Conservation (phyloP, 2,888 invertebrate species). For the Dicranocentrus wangi region DNA sequence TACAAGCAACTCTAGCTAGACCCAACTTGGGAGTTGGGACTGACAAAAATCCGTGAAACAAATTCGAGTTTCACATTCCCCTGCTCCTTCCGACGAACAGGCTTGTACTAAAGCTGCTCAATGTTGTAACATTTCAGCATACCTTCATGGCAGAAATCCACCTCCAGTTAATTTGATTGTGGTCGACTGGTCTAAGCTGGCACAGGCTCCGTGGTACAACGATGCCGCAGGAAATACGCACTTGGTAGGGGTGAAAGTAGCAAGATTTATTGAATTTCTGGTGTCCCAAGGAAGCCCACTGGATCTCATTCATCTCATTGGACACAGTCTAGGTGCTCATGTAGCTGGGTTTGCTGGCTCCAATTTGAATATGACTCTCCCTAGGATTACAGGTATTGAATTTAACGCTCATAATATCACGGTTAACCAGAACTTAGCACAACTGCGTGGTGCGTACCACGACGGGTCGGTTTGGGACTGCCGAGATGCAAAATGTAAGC, state of each 20-base stretch:
- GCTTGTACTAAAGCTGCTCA: no score
- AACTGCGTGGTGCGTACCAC: no score
- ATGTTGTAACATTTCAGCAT: slow-evolving; percentile 76
- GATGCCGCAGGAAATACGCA: slow-evolving; percentile 79
- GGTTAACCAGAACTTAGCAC: no score
- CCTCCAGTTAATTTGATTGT: slow-evolving; percentile 77
- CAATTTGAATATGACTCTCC: slow-evolving; percentile 74
- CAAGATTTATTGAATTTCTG: slow-evolving; percentile 79
- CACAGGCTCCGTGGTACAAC: slow-evolving; percentile 81
- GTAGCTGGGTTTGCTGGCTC: slow-evolving; percentile 81
- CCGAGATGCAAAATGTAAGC: no score
- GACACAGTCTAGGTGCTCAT: slow-evolving; percentile 81
- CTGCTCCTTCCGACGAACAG: no score
- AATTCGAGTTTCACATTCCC: slow-evolving; percentile 74
- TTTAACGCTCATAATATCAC: no score
- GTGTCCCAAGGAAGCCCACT: slow-evolving; percentile 79
- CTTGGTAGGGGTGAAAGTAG: slow-evolving; percentile 79
- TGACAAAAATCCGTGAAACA: not conserved
- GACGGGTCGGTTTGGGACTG: no score
- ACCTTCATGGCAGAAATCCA: slow-evolving; percentile 76
- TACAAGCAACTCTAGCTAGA: not conserved
- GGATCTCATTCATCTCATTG: slow-evolving; percentile 79
- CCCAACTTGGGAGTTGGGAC: not conserved
- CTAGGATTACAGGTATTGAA: slow-evolving; percentile 74
- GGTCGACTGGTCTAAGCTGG: slow-evolving; percentile 78